Percentiles rank a stretch among this genome's conserved stretches.
These are phyloP conservation scores for Enteromius thamalakanensis DNA, from an alignment of 2,797 vertebrate species.

Conservation along the genomic window DNA sequence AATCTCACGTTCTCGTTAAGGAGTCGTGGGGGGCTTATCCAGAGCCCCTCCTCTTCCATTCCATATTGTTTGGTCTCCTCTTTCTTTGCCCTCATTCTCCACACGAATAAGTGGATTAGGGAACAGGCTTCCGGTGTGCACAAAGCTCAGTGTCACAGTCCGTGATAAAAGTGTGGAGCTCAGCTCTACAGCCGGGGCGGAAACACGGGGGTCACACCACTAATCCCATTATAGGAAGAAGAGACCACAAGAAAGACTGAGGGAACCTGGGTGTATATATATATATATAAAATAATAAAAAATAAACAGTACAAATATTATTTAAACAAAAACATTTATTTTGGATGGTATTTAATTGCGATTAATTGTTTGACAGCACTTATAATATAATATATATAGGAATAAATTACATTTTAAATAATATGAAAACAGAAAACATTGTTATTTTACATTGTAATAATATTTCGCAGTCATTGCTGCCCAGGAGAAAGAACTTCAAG, in stretches of 20 bases:
- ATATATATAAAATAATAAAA: too few species aligned
- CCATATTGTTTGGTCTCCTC: constrained; percentile 69
- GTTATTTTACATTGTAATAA: not conserved
- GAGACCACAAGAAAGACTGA: constrained; percentile 33
- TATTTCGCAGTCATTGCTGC: not conserved
- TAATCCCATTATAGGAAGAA: constrained; percentile 91
- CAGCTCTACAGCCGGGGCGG: constrained; percentile 79
- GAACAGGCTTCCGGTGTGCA: constrained; percentile 76
- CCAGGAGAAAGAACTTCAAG: not conserved
- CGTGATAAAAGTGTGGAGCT: constrained; percentile 86
- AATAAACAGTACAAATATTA: too few species aligned
- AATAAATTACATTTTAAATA: not conserved
- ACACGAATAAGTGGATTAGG: constrained; percentile 90
- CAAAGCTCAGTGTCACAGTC: constrained; percentile 85
- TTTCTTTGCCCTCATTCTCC: constrained; percentile 76
- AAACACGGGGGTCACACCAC: constrained; percentile 83
- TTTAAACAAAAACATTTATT: too few species aligned
- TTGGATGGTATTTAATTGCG: too few species aligned
- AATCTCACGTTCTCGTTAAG: constrained; percentile 40
- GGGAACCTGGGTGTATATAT: not conserved
- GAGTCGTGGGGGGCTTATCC: constrained; percentile 49
- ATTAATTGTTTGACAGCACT: too few species aligned
- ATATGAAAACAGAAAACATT: not conserved
- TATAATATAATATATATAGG: not conserved
- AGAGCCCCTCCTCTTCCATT: constrained; percentile 71